Evolutionary conservation across 2,797 vertebrate species (phyloP).

Genomic region (Cyclura pinguis): DNA sequence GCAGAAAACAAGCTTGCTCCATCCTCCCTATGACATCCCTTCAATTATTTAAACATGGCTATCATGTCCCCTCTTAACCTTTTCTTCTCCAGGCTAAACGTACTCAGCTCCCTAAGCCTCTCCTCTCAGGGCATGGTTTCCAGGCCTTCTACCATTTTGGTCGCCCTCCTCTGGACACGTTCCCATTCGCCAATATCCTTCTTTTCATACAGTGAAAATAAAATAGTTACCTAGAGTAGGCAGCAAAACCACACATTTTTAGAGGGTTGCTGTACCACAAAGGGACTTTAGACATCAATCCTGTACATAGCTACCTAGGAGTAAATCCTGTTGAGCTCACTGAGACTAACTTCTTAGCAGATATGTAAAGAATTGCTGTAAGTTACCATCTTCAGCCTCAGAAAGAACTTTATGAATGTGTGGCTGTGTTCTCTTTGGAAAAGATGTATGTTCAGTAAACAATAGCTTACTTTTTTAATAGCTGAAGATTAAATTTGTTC

Average conservation of each 20-base stretch:
- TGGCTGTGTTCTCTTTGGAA: constrained; percentile 41
- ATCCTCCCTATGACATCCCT: too few species aligned
- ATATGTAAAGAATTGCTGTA: neutral
- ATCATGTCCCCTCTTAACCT: too few species aligned
- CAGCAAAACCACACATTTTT: neutral
- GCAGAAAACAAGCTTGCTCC: too few species aligned
- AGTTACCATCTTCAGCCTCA: neutral
- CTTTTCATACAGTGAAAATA: neutral
- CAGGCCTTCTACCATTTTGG: too few species aligned
- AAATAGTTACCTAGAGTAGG: neutral
- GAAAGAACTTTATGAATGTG: neutral
- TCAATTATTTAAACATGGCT: too few species aligned
- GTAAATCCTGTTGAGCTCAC: too few species aligned
- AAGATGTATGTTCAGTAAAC: constrained; percentile 31
- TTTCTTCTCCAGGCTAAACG: too few species aligned
- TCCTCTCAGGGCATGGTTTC: too few species aligned
- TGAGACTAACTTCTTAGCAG: neutral
- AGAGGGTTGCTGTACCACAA: neutral
- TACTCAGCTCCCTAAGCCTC: too few species aligned
- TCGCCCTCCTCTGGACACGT: too few species aligned
- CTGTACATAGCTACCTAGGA: neutral
- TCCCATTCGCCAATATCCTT: too few species aligned
- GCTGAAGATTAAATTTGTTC: constrained; percentile 54
- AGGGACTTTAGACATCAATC: neutral
- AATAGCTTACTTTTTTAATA: neutral